A percentile compares a stretch with the other conserved stretches of the same genome.
Evolutionary conservation across 2,113 vertebrate species (phyloP).

Genomic region (Porphyrio hochstetteri): DNA sequence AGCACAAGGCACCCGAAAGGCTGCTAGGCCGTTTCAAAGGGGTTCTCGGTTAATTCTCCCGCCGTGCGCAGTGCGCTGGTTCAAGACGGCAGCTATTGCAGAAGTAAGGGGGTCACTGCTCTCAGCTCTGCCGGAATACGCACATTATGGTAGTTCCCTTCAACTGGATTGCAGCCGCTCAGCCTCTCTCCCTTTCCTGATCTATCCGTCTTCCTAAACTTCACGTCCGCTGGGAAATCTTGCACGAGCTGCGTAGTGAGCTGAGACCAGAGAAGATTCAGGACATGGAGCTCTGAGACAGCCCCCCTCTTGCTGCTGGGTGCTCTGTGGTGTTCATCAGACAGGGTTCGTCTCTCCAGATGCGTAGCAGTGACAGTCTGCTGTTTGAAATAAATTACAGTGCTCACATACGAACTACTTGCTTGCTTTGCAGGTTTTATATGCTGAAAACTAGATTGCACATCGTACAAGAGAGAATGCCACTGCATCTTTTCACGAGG

Average conservation of each 20-base stretch:
- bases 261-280: neutral
- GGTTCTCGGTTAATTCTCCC: neutral
- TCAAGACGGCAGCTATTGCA: neutral
- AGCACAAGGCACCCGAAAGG: neutral
- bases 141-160: neutral
- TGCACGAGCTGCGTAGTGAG: neutral
- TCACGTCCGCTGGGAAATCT: neutral
- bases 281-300: neutral
- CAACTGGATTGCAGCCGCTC: neutral
- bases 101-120: neutral
- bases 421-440: neutral
- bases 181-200: neutral
- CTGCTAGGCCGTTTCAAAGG: neutral
- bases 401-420: neutral
- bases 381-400: neutral
- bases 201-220: neutral
- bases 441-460: neutral
- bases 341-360: neutral
- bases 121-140: neutral
- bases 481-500: neutral
- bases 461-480: neutral
- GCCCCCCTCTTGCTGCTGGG: neutral
- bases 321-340: neutral
- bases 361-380: neutral
- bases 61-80: neutral